Percentiles rank a stretch among this genome's conserved stretches.
phyloP scores from a whole-genome alignment of 1,140 invertebrate species.

The Drosophila lini region DNA sequence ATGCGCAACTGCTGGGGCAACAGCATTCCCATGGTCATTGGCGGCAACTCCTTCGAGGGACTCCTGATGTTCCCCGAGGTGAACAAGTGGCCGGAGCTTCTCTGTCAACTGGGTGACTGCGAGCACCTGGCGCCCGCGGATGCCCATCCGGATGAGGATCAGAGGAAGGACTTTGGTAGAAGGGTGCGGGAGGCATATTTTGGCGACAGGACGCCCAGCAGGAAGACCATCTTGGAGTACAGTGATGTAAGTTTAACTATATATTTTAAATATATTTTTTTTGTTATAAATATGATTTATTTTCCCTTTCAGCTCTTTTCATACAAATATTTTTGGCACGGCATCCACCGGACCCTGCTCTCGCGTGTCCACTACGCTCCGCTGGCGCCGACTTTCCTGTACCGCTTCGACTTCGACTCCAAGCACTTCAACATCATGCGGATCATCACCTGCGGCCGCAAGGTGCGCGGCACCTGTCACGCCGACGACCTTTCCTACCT shows the following conservation, averaged over 20 bases:
- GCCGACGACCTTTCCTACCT: constrained; percentile 88
- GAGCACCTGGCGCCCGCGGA: constrained; percentile 67
- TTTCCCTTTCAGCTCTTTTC: constrained; percentile 69
- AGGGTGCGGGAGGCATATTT: constrained; percentile 59
- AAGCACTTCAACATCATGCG: constrained; percentile 79
- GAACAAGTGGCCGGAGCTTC: constrained; percentile 73
- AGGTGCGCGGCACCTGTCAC: constrained; percentile 85
- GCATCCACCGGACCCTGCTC: constrained; percentile 82
- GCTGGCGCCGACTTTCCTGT: constrained; percentile 84
- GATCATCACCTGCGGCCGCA: constrained; percentile 83
- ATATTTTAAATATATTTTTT: neutral
- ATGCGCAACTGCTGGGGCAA: constrained; percentile 82
- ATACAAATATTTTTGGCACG: constrained; percentile 84
- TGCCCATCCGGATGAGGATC: constrained; percentile 59
- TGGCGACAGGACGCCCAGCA: constrained; percentile 61
- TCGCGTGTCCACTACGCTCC: constrained; percentile 74
- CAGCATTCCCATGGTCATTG: constrained; percentile 84
- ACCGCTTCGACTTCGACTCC: constrained; percentile 85
- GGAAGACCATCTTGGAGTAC: constrained; percentile 71
- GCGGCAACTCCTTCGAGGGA: constrained; percentile 84
- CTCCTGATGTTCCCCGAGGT: constrained; percentile 76
- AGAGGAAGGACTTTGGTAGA: constrained; percentile 65
- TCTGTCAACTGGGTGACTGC: constrained; percentile 66
- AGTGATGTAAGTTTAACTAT: constrained; percentile 68
- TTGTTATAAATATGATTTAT: neutral